These are phyloP conservation scores for Amazona vittata DNA, from an alignment of 2,113 vertebrate species.

Conservation along the genomic window DNA sequence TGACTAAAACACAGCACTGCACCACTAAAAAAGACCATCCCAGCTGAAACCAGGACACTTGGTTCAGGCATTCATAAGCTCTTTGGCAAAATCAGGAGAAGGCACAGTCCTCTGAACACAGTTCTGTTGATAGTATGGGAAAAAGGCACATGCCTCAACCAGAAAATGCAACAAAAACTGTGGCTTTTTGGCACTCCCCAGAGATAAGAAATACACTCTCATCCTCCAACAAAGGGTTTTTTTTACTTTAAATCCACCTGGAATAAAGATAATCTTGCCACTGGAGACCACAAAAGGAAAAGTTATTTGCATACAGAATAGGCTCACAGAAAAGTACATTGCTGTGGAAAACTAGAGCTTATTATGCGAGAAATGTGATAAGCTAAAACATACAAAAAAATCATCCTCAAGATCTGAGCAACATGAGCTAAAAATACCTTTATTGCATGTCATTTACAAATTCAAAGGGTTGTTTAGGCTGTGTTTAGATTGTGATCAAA, in stretches of 20 bases:
- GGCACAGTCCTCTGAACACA: neutral
- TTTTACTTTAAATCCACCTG: neutral
- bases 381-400: conserved; percentile 34
- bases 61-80: neutral
- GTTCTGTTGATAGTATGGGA: neutral
- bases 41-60: neutral
- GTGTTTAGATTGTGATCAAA: conserved; percentile 66
- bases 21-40: neutral
- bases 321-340: conserved; percentile 27
- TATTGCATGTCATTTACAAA: conserved; percentile 62
- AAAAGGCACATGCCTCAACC: neutral
- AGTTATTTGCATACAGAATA: conserved; percentile 34
- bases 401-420: conserved; percentile 32
- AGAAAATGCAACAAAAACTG: neutral
- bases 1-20: neutral
- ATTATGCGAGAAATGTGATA: conserved; percentile 41
- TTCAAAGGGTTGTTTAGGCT: conserved; percentile 64
- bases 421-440: conserved; percentile 68
- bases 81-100: neutral
- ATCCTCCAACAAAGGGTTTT: neutral
- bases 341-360: conserved; percentile 3
- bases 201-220: neutral
- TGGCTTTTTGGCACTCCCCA: neutral
- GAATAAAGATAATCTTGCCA: neutral
- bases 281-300: neutral